Conservation (phyloP, 2,113 vertebrate genomes). For the Gambusia holbrooki region DNA sequence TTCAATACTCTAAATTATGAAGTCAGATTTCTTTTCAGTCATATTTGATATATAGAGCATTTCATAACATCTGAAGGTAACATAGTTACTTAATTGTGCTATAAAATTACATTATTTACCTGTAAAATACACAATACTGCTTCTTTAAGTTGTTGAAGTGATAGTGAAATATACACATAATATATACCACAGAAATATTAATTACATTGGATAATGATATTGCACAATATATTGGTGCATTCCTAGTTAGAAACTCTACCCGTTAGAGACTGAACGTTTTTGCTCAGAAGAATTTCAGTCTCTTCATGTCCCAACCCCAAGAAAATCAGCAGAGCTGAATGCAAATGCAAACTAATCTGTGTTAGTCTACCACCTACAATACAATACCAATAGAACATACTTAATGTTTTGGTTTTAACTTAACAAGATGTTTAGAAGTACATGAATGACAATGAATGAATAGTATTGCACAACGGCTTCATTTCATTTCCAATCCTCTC, state of each 20-base stretch:
- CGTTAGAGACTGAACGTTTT: background rate
- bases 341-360: background rate
- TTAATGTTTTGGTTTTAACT: background rate
- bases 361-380: background rate
- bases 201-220: too few species aligned
- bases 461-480: constrained; percentile 42
- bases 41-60: too few species aligned
- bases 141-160: too few species aligned
- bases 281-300: background rate
- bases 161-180: too few species aligned
- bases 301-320: background rate
- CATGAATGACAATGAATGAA: background rate
- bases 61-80: too few species aligned
- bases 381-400: background rate
- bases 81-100: too few species aligned
- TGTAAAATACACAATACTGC: too few species aligned
- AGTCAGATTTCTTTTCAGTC: too few species aligned
- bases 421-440: background rate
- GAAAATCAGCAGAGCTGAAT: background rate
- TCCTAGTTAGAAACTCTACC: background rate
- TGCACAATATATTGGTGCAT: too few species aligned
- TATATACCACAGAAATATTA: too few species aligned
- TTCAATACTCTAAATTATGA: too few species aligned
- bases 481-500: constrained; percentile 53
- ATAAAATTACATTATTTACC: too few species aligned